Evolutionary conservation across 2,797 vertebrate species (phyloP).

Genomic region (Pseudopleuronectes americanus): DNA sequence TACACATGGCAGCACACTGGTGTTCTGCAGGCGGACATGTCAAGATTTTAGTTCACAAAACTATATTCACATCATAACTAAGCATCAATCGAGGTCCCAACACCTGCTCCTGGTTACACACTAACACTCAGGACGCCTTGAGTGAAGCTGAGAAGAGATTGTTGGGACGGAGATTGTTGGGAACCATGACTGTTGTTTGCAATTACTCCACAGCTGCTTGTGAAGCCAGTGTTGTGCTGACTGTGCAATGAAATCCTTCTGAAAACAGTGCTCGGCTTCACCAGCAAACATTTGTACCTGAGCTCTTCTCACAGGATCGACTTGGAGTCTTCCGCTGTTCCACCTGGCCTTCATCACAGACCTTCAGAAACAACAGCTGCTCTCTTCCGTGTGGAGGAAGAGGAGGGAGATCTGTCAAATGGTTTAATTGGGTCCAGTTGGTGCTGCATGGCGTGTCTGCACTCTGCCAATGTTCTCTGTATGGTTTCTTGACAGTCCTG

Average conservation of each 20-base stretch:
- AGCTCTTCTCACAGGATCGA: conserved; percentile 14
- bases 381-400: background rate
- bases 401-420: background rate
- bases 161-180: conserved; percentile 12
- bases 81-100: conserved; percentile 16
- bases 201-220: conserved; percentile 37
- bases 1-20: no score
- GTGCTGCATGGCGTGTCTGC: background rate
- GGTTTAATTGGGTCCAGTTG: background rate
- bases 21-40: no score
- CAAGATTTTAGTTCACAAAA: background rate
- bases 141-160: no score
- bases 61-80: background rate
- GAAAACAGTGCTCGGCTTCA: conserved; percentile 51
- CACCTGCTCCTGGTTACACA: background rate
- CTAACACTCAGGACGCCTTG: background rate
- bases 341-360: conserved; percentile 29
- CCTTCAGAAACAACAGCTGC: conserved; percentile 6
- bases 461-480: conserved; percentile 17
- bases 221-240: conserved; percentile 31
- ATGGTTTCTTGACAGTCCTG: background rate
- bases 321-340: background rate
- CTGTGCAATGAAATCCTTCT: conserved; percentile 59
- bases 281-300: conserved; percentile 46
- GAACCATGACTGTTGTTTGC: conserved; percentile 2